Base-by-base conservation (phyloP, 2,113 vertebrate species). In the Tamias sibiricus region DNA sequence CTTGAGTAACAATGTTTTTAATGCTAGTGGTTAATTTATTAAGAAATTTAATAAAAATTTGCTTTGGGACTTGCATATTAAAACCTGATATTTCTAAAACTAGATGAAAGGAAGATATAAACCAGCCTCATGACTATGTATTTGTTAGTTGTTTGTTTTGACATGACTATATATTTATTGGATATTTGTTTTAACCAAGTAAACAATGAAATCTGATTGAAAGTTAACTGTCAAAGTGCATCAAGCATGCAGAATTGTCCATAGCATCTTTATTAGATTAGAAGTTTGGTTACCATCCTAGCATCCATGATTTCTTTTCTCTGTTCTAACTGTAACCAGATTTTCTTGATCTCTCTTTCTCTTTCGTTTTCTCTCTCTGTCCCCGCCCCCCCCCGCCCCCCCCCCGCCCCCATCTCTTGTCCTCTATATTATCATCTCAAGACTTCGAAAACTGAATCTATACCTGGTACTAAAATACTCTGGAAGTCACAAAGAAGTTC, bases 181-280 rank as follows among this genome's bases (percentile, higher is more conserved):
- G 91, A 95, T 97, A 95, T 83, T 95, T 98, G 75, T 76, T 97
- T 96, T 95, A 80, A 90, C 76, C 92, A 90, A 95, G 94, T 97
- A 94, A 95, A 95, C 69, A 96, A 95, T 94, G 95, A 94, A 76
- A 44, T 87, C 44, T 97, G 97, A 98, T 97, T 96, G 86, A 97
- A 95, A 91, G 82, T 91, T 97, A 97, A 97, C 59, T 94, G 87
- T 94, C 86, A 93, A 95, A 96, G 85, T 95, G 87, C 47, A 91
- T 98, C 92, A 98, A 96, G 94, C 68, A 64, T 97, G 77, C 57
- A 96, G 75, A 97, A 84, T 94, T 97, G 75, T 97, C 83, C 85
- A 96, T 97, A 66, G 86, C 82, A 97, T 80, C 77, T 98, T 97
- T 97, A 91, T 97, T 96, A 98, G 94, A 92, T 97, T 93, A 90